Conservation (phyloP, 2,113 vertebrate genomes). For the Gopherus evgoodei region DNA sequence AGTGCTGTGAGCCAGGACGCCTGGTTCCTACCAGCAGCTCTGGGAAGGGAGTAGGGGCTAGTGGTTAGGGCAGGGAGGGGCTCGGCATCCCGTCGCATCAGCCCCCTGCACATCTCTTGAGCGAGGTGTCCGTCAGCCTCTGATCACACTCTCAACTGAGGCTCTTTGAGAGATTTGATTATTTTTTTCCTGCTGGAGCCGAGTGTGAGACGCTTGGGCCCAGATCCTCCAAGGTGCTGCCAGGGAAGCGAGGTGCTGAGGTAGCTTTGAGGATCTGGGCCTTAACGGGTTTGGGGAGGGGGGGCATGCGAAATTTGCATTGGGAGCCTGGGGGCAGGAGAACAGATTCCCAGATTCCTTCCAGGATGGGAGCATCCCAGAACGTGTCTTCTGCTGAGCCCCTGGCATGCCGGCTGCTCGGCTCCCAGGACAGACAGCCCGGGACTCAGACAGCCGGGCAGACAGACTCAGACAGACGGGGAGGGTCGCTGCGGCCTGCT, state of each 20-base stretch:
- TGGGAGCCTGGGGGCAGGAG: no score
- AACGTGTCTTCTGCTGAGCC: not conserved
- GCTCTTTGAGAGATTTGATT: not conserved
- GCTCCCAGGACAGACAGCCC: not conserved
- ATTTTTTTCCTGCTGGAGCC: not conserved
- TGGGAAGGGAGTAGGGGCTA: not conserved
- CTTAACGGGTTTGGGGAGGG: no score
- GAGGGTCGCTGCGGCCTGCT: not conserved
- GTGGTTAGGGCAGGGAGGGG: not conserved
- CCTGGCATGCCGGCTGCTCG: no score
- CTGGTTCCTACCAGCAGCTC: not conserved
- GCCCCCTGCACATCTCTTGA: not conserved
- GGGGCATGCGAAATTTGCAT: no score
- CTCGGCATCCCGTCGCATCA: rapidly evolving
- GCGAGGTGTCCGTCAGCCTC: not conserved
- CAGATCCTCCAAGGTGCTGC: not conserved
- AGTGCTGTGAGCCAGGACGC: not conserved
- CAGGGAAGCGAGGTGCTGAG: no score
- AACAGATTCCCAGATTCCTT: not conserved
- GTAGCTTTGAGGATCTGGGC: no score
- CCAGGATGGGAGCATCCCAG: not conserved
- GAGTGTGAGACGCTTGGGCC: not conserved
- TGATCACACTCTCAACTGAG: not conserved
- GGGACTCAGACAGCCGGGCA: not conserved
- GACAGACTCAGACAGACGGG: not conserved